Evolutionary conservation across 2,113 vertebrate genomes (phyloP).

Genomic region (Scomber japonicus): DNA sequence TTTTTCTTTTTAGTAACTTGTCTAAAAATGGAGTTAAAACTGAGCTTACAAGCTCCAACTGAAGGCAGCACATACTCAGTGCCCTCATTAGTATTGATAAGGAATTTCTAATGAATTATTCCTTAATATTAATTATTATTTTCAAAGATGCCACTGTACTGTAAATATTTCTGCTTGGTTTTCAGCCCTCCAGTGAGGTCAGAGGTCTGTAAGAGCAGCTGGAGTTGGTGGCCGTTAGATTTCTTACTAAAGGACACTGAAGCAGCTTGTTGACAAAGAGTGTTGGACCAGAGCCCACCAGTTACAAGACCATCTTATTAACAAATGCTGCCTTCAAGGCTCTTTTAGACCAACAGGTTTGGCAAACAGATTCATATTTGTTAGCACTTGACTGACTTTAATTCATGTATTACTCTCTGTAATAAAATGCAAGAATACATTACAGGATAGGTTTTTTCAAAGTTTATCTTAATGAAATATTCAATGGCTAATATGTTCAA

Average conservation of each 20-base stretch:
- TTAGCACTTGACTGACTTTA: not conserved
- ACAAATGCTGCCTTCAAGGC: not conserved
- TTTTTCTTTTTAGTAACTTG: not conserved
- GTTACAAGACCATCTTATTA: conserved; percentile 35
- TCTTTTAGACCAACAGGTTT: conserved; percentile 12
- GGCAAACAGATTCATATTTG: not conserved
- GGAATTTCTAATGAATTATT: not conserved
- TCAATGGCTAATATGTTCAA: not conserved
- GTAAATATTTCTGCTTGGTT: not conserved
- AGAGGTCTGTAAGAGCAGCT: conserved; percentile 24
- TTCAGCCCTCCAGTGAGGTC: conserved; percentile 25
- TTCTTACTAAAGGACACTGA: conserved; percentile 31
- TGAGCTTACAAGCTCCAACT: too few relatives aligned
- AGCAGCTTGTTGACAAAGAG: conserved; percentile 22
- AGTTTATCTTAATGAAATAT: not conserved
- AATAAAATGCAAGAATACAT: not conserved
- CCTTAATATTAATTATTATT: not conserved
- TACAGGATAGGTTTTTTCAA: not conserved
- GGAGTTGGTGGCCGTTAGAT: not conserved
- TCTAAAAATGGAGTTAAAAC: not conserved
- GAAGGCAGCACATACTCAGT: too few relatives aligned
- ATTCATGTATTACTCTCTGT: not conserved
- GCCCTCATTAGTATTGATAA: not conserved
- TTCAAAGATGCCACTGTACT: not conserved
- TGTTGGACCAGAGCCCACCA: conserved; percentile 23